Evolutionary conservation across 2,888 invertebrate species (phyloP).

Genomic region (Aleiodes leptofemur): DNA sequence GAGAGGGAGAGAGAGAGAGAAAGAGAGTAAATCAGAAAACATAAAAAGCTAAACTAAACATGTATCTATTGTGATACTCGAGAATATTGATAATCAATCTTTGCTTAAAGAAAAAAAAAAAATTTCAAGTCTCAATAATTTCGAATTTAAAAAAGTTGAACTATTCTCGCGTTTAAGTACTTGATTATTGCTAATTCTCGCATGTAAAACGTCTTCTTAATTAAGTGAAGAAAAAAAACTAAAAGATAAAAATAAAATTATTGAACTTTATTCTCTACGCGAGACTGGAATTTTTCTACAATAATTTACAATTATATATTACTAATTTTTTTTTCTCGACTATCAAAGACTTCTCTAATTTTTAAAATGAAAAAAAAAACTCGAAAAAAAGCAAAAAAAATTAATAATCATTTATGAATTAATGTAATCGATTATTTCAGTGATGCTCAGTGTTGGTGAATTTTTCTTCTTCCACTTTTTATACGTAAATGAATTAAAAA

Average conservation of each 20-base stretch:
- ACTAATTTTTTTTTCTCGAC: constrained; percentile 41
- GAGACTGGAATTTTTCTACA: constrained; percentile 35
- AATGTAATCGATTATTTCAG: constrained; percentile 35
- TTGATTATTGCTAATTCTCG: constrained; percentile 34
- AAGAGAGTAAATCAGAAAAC: constrained; percentile 14
- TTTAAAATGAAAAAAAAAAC: constrained; percentile 34
- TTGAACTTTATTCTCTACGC: constrained; percentile 9
- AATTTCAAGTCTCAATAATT: constrained; percentile 51
- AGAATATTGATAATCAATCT: constrained; percentile 52
- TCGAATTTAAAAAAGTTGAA: neutral
- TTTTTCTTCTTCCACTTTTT: constrained; percentile 55
- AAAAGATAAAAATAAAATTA: constrained; percentile 6
- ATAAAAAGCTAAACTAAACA: constrained; percentile 37
- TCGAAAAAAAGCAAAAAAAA: constrained; percentile 14
- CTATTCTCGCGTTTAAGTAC: constrained; percentile 36
- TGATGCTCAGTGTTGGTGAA: constrained; percentile 47
- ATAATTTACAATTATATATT: constrained; percentile 45
- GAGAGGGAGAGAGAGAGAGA: constrained; percentile 18
- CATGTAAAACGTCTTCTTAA: constrained; percentile 39
- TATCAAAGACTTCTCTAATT: constrained; percentile 55
- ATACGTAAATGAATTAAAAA: constrained; percentile 43
- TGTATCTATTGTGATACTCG: constrained; percentile 70
- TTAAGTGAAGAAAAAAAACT: constrained; percentile 18
- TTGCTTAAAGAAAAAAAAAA: constrained; percentile 51
- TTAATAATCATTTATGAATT: constrained; percentile 51